phyloP scores from a whole-genome alignment of 2,888 invertebrate genomes.

The Leptura quadrifasciata region DNA sequence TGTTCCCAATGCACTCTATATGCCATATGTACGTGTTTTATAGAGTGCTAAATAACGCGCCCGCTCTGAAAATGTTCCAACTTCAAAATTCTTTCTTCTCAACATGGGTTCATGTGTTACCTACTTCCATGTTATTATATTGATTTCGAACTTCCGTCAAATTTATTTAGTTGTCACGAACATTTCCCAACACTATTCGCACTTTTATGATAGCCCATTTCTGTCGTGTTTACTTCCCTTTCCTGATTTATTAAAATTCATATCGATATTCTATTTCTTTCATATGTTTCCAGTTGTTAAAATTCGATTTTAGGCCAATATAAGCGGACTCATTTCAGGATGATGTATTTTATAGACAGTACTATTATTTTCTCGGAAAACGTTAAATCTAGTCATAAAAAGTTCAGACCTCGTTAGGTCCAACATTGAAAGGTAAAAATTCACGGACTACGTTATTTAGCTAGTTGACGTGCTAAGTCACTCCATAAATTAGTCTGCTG shows the following conservation, averaged over 20 bases:
- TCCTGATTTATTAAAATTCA: slow-evolving; percentile 34
- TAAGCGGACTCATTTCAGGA: too few species aligned
- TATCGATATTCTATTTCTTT: neutral
- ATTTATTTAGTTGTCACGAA: slow-evolving; percentile 43
- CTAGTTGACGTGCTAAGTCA: too few species aligned
- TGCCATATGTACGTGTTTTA: slow-evolving; percentile 44
- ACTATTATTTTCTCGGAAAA: too few species aligned
- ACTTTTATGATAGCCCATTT: slow-evolving; percentile 40
- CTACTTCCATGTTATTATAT: slow-evolving; percentile 34
- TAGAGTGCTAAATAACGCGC: slow-evolving; percentile 46
- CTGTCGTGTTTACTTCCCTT: slow-evolving; percentile 21
- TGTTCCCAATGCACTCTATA: slow-evolving; percentile 42
- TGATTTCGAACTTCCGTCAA: slow-evolving; percentile 40
- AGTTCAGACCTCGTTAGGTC: too few species aligned
- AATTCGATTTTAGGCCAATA: too few species aligned
- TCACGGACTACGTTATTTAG: too few species aligned
- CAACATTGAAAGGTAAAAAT: too few species aligned
- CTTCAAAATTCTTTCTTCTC: slow-evolving; percentile 33
- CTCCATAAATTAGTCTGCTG: too few species aligned
- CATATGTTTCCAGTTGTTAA: too few species aligned
- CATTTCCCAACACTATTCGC: slow-evolving; percentile 28
- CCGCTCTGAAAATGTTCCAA: slow-evolving; percentile 18
- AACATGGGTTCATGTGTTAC: slow-evolving; percentile 37
- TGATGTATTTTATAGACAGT: too few species aligned
- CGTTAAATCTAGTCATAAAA: too few species aligned